Evolutionary conservation across 1,140 invertebrate species (phyloP), one percentile per base, ranked within the genome.

Genomic region (Ladona fulva): DNA sequence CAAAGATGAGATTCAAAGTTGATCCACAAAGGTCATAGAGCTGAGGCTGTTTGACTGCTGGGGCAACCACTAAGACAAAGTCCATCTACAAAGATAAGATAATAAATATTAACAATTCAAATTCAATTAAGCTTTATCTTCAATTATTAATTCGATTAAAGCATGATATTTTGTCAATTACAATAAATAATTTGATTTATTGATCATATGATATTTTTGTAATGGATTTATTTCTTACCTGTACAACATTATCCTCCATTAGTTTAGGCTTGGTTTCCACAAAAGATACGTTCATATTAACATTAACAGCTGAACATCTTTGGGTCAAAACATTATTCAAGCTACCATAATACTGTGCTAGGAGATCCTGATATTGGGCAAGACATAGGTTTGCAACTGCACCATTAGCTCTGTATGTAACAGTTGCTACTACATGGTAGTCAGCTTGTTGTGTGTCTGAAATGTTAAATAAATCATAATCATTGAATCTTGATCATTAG

Each of bases 1-100:
- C 96, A 83, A 98, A 98, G 80, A 98, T 96, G 5, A 98, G 87
- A 81, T 93, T 95, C 42, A 98, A 83, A 6, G 96, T 98, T 0
- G 95, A 95, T 7, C 97, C 96, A 83, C 97, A 98, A 0, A 97
- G 89, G 81, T 98, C 95, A 83, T 98, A 99, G 0, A 98, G 85
- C 82, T 96, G 92, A 5, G 93, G 92, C 86, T 97, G 94, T 78
- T 90, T 89, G 25, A 97, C 90, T 19, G 92, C 92, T 0, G 96
- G 96, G 74, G 93, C 89, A 78, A 98, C 93, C n/a, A 93, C 91
- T 1, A 98, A 84, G 22, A 95, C 90, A 80, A 95, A 97, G 83
- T 95, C 93, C 85, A 95, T 93, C 86, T 88, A 78, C 19, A 84
- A 80, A 76, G 8, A 78, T 19, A 76, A 22, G 77, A 24, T 77